Conservation (phyloP, 1,140 invertebrate genomes). For the Trigoniulus corallinus region DNA sequence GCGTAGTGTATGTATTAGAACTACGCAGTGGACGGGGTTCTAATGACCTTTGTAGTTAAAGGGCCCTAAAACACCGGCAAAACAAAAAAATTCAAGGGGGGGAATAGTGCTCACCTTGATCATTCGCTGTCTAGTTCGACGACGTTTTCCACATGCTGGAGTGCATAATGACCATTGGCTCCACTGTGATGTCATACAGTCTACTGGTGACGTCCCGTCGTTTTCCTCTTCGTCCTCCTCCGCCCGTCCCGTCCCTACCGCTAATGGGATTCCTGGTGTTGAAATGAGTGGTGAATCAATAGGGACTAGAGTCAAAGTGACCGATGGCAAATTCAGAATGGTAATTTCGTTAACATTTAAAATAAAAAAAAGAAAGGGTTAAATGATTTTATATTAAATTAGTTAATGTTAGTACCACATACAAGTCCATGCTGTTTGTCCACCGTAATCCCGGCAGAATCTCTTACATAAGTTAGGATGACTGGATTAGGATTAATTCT, state of each 20-base stretch:
- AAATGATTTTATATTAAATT: neutral
- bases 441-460: neutral
- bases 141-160: slow-evolving; percentile 46
- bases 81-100: too few relatives aligned
- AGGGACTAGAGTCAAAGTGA: slow-evolving; percentile 20
- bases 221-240: too few relatives aligned
- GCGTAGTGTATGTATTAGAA: too few relatives aligned
- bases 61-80: too few relatives aligned
- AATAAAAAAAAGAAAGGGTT: neutral
- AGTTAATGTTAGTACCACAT: neutral
- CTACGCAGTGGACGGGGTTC: too few relatives aligned
- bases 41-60: too few relatives aligned
- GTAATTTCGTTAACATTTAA: neutral
- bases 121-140: slow-evolving; percentile 20
- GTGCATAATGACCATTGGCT: slow-evolving; percentile 55
- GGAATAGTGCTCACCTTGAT: slow-evolving; percentile 35
- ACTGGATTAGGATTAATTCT: neutral
- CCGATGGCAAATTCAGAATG: slow-evolving; percentile 11
- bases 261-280: neutral
- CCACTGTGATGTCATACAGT: slow-evolving; percentile 53
- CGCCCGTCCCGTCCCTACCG: neutral
- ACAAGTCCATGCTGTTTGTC: neutral
- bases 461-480: neutral
- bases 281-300: neutral
- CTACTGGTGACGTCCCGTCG: slow-evolving; percentile 13